phyloP scores from a whole-genome alignment of 2,797 vertebrate genomes.

The Gymnocypris eckloni region DNA sequence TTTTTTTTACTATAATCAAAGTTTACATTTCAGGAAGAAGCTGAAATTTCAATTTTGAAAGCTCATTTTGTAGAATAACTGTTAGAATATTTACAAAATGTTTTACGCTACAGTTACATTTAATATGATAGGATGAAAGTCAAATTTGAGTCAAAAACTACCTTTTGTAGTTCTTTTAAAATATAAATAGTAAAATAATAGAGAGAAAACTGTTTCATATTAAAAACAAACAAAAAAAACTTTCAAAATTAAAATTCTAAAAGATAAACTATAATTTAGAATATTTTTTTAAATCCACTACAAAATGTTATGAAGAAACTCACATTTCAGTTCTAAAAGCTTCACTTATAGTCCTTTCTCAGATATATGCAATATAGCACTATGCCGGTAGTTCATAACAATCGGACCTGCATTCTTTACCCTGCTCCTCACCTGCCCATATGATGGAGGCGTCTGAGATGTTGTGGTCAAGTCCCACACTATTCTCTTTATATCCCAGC shows the following conservation, averaged over 20 bases:
- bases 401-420: background rate
- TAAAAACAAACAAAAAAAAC: background rate
- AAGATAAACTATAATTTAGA: too few relatives aligned
- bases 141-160: too few relatives aligned
- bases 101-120: too few relatives aligned
- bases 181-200: background rate
- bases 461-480: conserved; percentile 13
- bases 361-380: background rate
- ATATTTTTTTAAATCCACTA: background rate
- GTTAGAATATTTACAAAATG: too few relatives aligned
- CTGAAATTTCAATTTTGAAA: background rate
- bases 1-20: background rate
- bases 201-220: background rate
- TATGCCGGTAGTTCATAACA: background rate
- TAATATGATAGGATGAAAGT: too few relatives aligned
- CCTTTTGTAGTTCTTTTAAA: background rate
- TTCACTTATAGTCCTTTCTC: background rate
- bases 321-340: background rate
- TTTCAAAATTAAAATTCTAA: background rate
- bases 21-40: background rate
- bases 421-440: conserved; percentile 57
- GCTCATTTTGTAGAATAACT: background rate
- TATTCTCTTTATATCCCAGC: conserved; percentile 16
- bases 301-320: background rate
- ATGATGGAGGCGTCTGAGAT: conserved; percentile 39